phyloP scores from a whole-genome alignment of 1,140 invertebrate genomes.

The Drosophila subpulchrella region DNA sequence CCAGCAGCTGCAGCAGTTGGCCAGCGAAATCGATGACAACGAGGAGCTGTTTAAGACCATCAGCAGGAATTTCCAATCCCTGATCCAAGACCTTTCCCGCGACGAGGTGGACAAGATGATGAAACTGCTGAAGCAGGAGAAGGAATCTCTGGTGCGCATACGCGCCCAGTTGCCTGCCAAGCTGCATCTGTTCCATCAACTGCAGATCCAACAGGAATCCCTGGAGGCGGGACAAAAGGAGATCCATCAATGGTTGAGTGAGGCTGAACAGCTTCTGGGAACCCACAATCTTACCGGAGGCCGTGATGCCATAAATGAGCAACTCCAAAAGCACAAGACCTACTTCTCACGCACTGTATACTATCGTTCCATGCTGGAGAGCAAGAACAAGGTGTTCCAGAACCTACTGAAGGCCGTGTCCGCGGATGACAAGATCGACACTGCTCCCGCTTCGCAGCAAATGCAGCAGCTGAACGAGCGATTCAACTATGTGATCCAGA shows the following conservation, averaged over 20 bases:
- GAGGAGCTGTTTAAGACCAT: slow-evolving; percentile 95
- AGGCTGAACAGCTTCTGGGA: slow-evolving; percentile 90
- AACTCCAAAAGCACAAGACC: slow-evolving; percentile 92
- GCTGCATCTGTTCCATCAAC: slow-evolving; percentile 91
- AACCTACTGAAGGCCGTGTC: slow-evolving; percentile 93
- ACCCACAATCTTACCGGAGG: slow-evolving; percentile 87
- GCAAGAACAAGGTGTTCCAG: slow-evolving; percentile 96
- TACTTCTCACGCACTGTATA: slow-evolving; percentile 95
- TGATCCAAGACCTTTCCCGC: slow-evolving; percentile 95
- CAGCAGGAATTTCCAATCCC: slow-evolving; percentile 94
- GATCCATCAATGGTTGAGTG: slow-evolving; percentile 93
- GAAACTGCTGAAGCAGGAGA: slow-evolving; percentile 94
- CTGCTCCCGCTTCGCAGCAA: slow-evolving; percentile 88
- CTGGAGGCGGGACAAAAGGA: slow-evolving; percentile 94
- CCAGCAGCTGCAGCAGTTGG: slow-evolving; percentile 91
- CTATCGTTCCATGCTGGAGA: slow-evolving; percentile 96
- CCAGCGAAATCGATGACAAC: slow-evolving; percentile 92
- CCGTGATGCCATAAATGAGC: slow-evolving; percentile 90
- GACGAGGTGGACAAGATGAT: slow-evolving; percentile 96
- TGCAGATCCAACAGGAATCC: slow-evolving; percentile 95
- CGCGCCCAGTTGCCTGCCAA: slow-evolving; percentile 92
- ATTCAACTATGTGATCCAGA: slow-evolving; percentile 90
- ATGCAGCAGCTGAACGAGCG: slow-evolving; percentile 93
- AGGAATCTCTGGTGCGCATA: slow-evolving; percentile 93
- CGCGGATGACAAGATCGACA: slow-evolving; percentile 89